These are phyloP conservation scores for Poecile atricapillus DNA, from an alignment of 2,113 vertebrate genomes.

Conservation along the genomic window DNA sequence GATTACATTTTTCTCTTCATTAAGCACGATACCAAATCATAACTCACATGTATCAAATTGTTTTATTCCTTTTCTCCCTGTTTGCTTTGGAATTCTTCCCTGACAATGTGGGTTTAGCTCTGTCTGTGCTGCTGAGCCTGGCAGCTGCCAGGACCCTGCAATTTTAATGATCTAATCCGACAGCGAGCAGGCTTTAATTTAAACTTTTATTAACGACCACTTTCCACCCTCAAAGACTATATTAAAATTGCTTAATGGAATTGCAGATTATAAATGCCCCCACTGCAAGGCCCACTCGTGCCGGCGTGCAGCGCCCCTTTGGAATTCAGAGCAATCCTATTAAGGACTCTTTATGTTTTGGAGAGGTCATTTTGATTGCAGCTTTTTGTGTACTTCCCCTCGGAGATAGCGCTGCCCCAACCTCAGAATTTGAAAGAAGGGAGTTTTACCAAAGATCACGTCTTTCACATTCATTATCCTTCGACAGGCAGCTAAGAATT, in stretches of 20 bases:
- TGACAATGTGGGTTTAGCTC: neutral
- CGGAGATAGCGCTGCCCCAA: neutral
- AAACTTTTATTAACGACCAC: constrained; percentile 71
- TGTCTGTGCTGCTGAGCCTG: constrained; percentile 7
- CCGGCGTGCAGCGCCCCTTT: constrained; percentile 18
- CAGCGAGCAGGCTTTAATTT: constrained; percentile 66
- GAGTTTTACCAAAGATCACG: constrained; percentile 41
- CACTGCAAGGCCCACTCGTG: constrained; percentile 44
- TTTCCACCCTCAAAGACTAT: constrained; percentile 65
- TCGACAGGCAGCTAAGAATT: constrained; percentile 9
- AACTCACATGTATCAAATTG: constrained; percentile 47
- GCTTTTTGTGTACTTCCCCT: constrained; percentile 45
- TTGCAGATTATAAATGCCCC: constrained; percentile 57
- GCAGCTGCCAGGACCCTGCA: constrained; percentile 50
- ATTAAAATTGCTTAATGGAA: constrained; percentile 68
- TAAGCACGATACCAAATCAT: constrained; percentile 38
- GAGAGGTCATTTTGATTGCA: constrained; percentile 54
- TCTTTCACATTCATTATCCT: constrained; percentile 44
- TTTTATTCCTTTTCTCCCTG: constrained; percentile 48
- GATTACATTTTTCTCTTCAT: constrained; percentile 68
- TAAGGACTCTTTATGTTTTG: constrained; percentile 61
- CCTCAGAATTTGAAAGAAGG: constrained; percentile 6
- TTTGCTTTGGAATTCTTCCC: constrained; percentile 59
- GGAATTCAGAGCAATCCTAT: constrained; percentile 59
- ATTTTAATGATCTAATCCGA: constrained; percentile 67